Evolutionary conservation across 2,113 vertebrate species (phyloP).

Genomic region (Nibea coibor): DNA sequence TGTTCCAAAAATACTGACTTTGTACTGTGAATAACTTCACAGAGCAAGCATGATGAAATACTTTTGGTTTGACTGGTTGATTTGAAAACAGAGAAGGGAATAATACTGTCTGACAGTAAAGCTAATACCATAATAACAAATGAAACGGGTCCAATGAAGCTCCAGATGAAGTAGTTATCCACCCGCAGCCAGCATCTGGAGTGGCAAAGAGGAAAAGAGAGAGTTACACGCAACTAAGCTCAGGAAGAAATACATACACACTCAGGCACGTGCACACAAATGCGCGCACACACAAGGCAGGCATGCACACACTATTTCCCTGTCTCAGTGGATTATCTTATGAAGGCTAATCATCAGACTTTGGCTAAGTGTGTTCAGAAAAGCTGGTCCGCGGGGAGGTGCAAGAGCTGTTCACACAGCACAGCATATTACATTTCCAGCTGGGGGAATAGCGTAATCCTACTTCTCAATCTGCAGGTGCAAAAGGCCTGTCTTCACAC

Average conservation of each 20-base stretch:
- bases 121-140: conserved; percentile 93
- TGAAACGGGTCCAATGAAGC: conserved; percentile 94
- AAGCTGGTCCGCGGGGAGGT: conserved; percentile 68
- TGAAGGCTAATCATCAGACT: conserved; percentile 81
- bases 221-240: conserved; percentile 58
- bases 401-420: conserved; percentile 67
- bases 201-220: conserved; percentile 58
- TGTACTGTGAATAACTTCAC: conserved; percentile 4
- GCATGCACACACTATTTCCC: conserved; percentile 60
- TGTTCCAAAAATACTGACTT: neutral
- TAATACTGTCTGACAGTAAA: conserved; percentile 54
- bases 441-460: conserved; percentile 74
- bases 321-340: conserved; percentile 78
- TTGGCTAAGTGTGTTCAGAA: conserved; percentile 79
- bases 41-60: conserved; percentile 24
- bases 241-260: conserved; percentile 41
- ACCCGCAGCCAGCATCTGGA: conserved; percentile 93
- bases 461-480: conserved; percentile 82
- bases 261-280: conserved; percentile 22
- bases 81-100: conserved; percentile 26
- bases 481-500: conserved; percentile 81
- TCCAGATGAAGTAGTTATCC: conserved; percentile 98
- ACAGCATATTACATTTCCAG: conserved; percentile 73
- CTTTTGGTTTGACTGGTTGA: conserved; percentile 31
- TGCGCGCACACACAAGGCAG: conserved; percentile 3